Evolutionary conservation across 2,888 invertebrate genomes (phyloP).

Genomic region (Saturnia japonica): DNA sequence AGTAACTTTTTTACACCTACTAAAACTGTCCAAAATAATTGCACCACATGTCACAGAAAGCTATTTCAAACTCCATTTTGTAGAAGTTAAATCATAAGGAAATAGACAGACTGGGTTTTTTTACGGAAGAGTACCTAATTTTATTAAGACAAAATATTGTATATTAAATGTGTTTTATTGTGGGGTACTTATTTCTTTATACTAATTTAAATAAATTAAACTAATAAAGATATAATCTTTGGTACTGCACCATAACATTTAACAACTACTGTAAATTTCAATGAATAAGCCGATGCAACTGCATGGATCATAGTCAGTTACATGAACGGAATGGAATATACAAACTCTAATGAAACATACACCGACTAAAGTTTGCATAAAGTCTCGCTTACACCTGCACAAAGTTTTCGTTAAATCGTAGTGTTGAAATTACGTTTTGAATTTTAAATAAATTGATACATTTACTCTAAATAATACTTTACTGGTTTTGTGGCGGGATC

Average conservation of each 20-base stretch:
- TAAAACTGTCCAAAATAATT: no score
- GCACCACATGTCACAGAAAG: no score
- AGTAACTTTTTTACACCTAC: no score
- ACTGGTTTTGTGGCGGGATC: no score
- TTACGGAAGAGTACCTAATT: no score
- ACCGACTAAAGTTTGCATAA: background rate
- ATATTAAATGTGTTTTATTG: no score
- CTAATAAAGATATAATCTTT: background rate
- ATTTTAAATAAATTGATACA: background rate
- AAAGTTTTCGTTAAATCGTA: background rate
- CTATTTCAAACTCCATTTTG: no score
- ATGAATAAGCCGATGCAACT: background rate
- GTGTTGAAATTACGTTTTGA: background rate
- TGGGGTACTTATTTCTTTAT: no score
- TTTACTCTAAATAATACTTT: background rate
- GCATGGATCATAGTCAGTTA: background rate
- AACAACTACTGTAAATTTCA: background rate
- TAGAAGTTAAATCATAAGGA: no score
- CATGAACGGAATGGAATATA: background rate
- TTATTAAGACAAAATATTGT: no score
- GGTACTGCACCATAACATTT: background rate
- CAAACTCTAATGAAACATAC: background rate
- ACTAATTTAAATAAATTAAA: no score
- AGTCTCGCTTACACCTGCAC: background rate
- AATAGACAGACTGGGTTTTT: no score